A percentile compares a stretch with the other conserved stretches of the same genome.
Conservation (phyloP, 2,888 invertebrate species). For the Rambutsinella grinnellia region DNA sequence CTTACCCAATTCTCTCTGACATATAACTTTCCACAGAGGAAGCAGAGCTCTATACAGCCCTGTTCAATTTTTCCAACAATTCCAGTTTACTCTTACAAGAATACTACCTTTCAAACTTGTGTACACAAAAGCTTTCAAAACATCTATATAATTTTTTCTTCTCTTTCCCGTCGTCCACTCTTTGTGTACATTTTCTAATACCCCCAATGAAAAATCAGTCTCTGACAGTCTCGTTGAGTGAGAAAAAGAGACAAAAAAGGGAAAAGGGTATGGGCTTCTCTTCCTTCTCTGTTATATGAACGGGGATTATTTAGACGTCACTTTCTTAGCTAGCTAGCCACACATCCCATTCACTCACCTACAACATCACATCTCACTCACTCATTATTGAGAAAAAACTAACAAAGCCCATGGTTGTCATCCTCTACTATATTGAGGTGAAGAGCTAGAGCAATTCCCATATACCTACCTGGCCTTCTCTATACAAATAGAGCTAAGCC, state of each 20-base stretch:
- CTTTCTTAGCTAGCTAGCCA: conserved; percentile 54
- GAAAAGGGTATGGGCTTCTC: conserved; percentile 8
- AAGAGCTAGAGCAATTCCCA: background rate
- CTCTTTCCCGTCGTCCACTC: background rate
- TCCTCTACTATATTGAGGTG: background rate
- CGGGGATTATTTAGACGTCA: conserved; percentile 58
- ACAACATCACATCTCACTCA: conserved; percentile 52
- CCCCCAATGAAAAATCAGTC: too few species aligned
- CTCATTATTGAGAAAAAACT: conserved; percentile 45
- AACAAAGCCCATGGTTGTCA: conserved; percentile 30
- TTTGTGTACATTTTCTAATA: background rate
- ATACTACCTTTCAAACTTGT: conserved; percentile 20
- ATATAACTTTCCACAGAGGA: background rate
- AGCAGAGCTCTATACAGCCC: background rate
- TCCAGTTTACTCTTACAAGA: background rate
- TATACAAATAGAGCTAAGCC: conserved; percentile 53
- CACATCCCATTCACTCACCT: conserved; percentile 50
- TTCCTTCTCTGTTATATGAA: too few species aligned
- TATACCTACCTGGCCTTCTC: conserved; percentile 21
- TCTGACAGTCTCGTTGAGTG: conserved; percentile 38
- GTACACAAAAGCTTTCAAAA: background rate
- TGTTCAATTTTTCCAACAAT: background rate
- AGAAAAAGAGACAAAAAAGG: conserved; percentile 25
- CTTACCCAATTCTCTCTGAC: conserved; percentile 23
- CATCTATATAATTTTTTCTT: background rate